A percentile compares a stretch with the other conserved stretches of the same genome.
These are phyloP conservation scores for Micrasema minimum DNA, from an alignment of 1,140 invertebrate genomes.

Conservation along the genomic window DNA sequence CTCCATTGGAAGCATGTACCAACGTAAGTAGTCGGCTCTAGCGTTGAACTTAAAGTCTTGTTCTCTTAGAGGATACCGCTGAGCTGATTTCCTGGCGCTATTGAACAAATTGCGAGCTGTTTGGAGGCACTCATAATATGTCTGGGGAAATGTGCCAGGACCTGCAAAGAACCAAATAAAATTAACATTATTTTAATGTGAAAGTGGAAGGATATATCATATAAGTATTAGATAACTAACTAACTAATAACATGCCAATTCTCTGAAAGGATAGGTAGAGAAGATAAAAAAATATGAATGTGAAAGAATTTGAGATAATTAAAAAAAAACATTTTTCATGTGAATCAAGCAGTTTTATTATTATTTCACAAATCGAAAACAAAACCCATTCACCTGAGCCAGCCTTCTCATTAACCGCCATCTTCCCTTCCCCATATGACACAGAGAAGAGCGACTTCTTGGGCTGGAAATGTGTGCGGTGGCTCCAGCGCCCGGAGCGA, in stretches of 20 bases:
- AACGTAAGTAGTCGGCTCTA: conserved; percentile 76
- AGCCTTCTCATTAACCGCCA: conserved; percentile 76
- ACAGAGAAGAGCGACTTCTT: conserved; percentile 85
- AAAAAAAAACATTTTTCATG: not conserved
- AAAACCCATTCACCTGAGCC: conserved; percentile 65
- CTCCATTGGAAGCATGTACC: conserved; percentile 87
- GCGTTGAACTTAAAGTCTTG: conserved; percentile 76
- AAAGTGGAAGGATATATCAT: too few species aligned
- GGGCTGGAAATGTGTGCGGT: conserved; percentile 84
- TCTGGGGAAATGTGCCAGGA: conserved; percentile 75
- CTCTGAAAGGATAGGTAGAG: too few species aligned
- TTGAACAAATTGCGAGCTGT: conserved; percentile 83
- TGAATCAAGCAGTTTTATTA: too few species aligned
- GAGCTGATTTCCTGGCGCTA: conserved; percentile 80
- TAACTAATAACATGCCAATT: too few species aligned
- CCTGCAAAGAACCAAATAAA: conserved; percentile 65
- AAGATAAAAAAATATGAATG: too few species aligned
- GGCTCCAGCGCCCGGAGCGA: conserved; percentile 90
- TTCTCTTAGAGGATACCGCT: conserved; percentile 78
- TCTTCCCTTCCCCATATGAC: conserved; percentile 79
- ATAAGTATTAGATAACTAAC: too few species aligned
- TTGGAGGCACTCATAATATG: conserved; percentile 79
- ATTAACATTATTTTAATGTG: too few species aligned
- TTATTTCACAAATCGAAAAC: too few species aligned
- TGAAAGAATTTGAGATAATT: too few species aligned